Evolutionary conservation across 2,113 vertebrate species (phyloP).

Genomic region (Myiopsitta monachus): DNA sequence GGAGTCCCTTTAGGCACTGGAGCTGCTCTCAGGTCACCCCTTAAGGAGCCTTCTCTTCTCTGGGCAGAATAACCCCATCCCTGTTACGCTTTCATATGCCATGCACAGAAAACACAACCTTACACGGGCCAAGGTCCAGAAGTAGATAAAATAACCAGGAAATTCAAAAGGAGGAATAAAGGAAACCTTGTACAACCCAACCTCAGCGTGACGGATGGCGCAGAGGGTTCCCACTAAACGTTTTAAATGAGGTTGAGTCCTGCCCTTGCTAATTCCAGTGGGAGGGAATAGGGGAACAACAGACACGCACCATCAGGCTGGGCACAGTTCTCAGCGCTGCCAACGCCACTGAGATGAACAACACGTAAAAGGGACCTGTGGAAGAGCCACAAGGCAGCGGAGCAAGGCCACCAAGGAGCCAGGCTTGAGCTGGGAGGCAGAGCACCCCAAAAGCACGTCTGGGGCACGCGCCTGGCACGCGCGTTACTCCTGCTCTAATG

Average conservation of each 20-base stretch:
- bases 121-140: not conserved
- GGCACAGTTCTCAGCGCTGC: not conserved
- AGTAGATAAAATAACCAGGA: not conserved
- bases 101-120: not conserved
- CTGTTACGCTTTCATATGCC: not conserved
- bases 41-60: no score
- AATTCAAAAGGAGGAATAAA: not conserved
- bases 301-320: accelerated
- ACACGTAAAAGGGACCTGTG: not conserved
- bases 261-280: not conserved
- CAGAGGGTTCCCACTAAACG: not conserved
- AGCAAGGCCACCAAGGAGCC: not conserved
- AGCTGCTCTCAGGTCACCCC: no score
- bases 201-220: accelerated
- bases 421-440: not conserved
- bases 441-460: not conserved
- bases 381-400: not conserved
- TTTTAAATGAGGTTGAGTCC: not conserved
- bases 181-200: not conserved
- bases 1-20: no score
- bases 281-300: not conserved
- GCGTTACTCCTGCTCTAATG: not conserved
- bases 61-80: no score
- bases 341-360: accelerated
- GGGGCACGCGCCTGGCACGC: not conserved